These are phyloP conservation scores for Lethocerus indicus DNA, from an alignment of 1,140 invertebrate genomes.

Conservation along the genomic window DNA sequence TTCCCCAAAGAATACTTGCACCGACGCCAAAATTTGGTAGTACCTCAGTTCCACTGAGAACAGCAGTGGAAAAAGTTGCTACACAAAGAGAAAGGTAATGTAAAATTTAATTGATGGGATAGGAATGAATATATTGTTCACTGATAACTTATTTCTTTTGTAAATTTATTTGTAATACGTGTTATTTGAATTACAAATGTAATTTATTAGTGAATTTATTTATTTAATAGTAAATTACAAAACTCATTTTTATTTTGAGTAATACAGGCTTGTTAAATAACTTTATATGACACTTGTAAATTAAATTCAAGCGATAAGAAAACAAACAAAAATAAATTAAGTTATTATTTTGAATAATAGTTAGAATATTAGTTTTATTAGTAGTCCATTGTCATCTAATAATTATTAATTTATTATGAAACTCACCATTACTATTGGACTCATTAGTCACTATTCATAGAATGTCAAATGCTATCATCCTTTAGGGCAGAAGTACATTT, in stretches of 20 bases:
- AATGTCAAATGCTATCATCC: too few species aligned
- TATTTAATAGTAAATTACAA: background rate
- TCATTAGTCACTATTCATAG: background rate
- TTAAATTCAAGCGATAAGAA: background rate
- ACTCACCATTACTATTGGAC: background rate
- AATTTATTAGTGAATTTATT: background rate
- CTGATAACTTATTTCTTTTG: background rate
- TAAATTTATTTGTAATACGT: background rate
- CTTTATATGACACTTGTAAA: background rate
- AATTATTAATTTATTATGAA: background rate
- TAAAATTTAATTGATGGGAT: background rate
- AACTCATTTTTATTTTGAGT: background rate
- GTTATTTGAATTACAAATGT: background rate
- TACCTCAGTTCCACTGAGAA: too few species aligned
- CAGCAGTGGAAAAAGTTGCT: conserved; percentile 35
- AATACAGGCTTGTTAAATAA: background rate
- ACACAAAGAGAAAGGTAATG: conserved; percentile 15
- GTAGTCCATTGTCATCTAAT: background rate
- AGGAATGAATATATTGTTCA: background rate
- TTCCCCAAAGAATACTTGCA: too few species aligned
- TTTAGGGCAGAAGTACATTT: conserved; percentile 19
- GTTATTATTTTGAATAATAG: background rate
- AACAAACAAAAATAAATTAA: background rate
- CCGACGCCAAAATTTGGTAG: too few species aligned
- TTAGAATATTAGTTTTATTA: background rate